These are phyloP conservation scores for Pentamera pediparva DNA, from an alignment of 53 echinoderm and acorn worm species.

Conservation along the genomic window DNA sequence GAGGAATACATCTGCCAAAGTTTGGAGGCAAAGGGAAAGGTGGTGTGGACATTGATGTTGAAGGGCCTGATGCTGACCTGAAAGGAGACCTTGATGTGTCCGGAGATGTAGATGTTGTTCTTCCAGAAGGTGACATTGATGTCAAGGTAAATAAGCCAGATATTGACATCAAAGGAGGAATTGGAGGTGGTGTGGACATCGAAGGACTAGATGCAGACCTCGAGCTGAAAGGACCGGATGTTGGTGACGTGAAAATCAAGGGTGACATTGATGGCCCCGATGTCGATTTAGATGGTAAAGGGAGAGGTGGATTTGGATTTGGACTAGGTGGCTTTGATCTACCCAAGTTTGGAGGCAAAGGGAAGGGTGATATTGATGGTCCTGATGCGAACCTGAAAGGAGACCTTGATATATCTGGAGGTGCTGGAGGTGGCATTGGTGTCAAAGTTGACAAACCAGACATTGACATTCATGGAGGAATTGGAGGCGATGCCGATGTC, in stretches of 20 bases:
- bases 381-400: constrained; percentile 31
- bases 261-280: constrained; percentile 47
- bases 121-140: constrained; percentile 15
- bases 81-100: constrained; percentile 34
- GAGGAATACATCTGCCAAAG: constrained; percentile 7
- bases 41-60: constrained; percentile 23
- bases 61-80: constrained; percentile 22
- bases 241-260: constrained; percentile 16
- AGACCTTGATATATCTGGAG: constrained; percentile 32
- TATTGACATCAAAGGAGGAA: too few species aligned
- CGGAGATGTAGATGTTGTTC: constrained; percentile 43
- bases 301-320: constrained; percentile 58
- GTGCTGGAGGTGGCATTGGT: too few species aligned
- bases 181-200: constrained; percentile 37
- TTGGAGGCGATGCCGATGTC: constrained; percentile 13
- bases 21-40: constrained; percentile 28
- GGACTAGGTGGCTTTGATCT: constrained; percentile 23
- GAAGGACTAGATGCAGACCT: constrained; percentile 34
- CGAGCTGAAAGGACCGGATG: not conserved
- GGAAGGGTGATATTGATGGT: constrained; percentile 34
- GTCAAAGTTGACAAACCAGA: constrained; percentile 2
- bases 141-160: not conserved
- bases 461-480: too few species aligned
- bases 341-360: constrained; percentile 24
- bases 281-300: constrained; percentile 24